phyloP scores from a whole-genome alignment of 2,113 vertebrate species.

The Anguilla japonica region DNA sequence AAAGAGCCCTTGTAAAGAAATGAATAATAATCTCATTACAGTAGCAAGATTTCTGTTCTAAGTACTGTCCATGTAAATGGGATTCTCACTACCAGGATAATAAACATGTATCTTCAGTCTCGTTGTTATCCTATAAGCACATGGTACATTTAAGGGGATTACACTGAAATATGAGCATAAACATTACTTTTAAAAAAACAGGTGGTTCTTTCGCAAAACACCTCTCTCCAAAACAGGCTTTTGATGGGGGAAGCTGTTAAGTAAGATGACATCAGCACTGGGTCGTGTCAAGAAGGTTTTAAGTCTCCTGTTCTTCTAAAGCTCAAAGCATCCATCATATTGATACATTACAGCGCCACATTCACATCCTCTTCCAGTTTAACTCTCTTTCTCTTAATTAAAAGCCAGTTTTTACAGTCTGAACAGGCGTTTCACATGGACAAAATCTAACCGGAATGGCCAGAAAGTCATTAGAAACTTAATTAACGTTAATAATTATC shows the following conservation, averaged over 20 bases:
- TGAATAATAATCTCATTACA: not conserved
- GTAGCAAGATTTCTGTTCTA: not conserved
- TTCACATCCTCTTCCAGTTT: not conserved
- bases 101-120: not conserved
- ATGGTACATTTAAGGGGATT: not conserved
- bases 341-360: not conserved
- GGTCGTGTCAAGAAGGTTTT: not conserved
- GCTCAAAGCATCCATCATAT: not conserved
- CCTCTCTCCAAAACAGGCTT: not conserved
- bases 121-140: not conserved
- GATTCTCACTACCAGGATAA: not conserved
- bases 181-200: not conserved
- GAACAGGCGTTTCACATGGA: not conserved
- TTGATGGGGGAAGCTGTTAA: not conserved
- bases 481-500: not conserved
- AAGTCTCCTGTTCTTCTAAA: not conserved
- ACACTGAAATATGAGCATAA: not conserved
- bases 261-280: not conserved
- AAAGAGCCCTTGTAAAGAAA: not conserved
- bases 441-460: not conserved
- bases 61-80: not conserved
- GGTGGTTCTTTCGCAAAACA: not conserved
- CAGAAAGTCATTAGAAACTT: not conserved
- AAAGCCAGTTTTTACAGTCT: not conserved
- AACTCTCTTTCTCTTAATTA: not conserved